These are phyloP conservation scores for Picathartes gymnocephalus DNA, from an alignment of 2,113 vertebrate species.

Conservation along the genomic window DNA sequence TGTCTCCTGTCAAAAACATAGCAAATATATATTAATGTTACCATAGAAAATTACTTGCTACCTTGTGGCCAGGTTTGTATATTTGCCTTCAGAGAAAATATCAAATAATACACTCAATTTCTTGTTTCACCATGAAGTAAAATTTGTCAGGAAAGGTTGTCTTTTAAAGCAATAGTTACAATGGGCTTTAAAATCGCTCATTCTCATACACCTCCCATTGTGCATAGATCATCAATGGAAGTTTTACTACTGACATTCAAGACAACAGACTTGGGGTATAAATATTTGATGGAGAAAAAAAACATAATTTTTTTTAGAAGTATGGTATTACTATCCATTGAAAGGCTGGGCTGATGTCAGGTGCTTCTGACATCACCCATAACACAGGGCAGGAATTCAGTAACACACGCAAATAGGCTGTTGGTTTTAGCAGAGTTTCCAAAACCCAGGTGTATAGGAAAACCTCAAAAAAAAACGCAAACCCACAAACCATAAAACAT, in stretches of 20 bases:
- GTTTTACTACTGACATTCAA: neutral
- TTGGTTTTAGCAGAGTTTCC: neutral
- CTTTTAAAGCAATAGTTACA: neutral
- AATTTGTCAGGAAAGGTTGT: neutral
- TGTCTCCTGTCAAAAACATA: neutral
- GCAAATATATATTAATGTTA: neutral
- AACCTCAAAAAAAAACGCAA: neutral
- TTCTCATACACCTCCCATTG: neutral
- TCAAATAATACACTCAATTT: neutral
- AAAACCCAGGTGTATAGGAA: neutral
- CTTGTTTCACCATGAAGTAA: neutral
- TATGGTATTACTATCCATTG: neutral
- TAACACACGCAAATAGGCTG: neutral
- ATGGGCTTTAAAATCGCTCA: neutral
- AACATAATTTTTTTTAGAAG: neutral
- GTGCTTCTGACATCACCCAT: neutral
- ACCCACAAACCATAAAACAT: neutral
- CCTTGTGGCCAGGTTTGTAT: neutral
- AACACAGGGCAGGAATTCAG: neutral
- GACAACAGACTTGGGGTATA: neutral
- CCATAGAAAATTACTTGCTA: neutral
- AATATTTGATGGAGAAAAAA: neutral
- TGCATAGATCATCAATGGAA: neutral
- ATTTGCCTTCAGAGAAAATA: neutral
- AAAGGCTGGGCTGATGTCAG: neutral